These are phyloP conservation scores for Dastarcus helophoroides DNA, from an alignment of 2,888 invertebrate genomes.

Conservation along the genomic window DNA sequence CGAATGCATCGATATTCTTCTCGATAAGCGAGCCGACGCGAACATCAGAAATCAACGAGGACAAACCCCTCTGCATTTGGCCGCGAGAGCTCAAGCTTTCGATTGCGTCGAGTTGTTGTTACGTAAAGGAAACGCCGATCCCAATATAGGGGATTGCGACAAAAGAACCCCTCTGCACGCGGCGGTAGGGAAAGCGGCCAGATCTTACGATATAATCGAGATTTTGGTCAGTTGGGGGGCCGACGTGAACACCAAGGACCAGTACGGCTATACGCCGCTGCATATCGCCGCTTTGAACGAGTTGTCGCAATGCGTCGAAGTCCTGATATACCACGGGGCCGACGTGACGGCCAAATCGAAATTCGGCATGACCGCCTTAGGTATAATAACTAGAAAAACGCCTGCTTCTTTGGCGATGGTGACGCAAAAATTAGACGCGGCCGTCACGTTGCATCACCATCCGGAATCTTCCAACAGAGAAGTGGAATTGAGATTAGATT, in stretches of 20 bases:
- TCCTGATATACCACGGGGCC: constrained; percentile 72
- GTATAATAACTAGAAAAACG: constrained; percentile 76
- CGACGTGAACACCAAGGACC: constrained; percentile 73
- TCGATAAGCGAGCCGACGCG: constrained; percentile 65
- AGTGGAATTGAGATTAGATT: constrained; percentile 71
- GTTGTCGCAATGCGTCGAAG: constrained; percentile 72
- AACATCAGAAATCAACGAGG: constrained; percentile 64
- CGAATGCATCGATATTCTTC: constrained; percentile 64
- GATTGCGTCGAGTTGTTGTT: constrained; percentile 72
- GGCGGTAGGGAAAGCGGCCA: constrained; percentile 71
- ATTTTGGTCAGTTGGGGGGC: constrained; percentile 68
- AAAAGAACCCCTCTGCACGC: constrained; percentile 73
- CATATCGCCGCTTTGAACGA: constrained; percentile 81
- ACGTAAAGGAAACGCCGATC: constrained; percentile 62
- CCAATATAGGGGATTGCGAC: constrained; percentile 70
- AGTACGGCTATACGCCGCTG: constrained; percentile 74
- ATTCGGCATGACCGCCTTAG: constrained; percentile 75
- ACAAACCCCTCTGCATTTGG: constrained; percentile 77
- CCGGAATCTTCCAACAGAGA: constrained; percentile 68
- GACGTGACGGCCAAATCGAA: constrained; percentile 83
- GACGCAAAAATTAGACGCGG: constrained; percentile 68
- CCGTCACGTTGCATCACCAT: constrained; percentile 65
- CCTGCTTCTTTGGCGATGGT: constrained; percentile 77
- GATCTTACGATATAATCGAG: constrained; percentile 71
- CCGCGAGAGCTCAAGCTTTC: constrained; percentile 65